Base-by-base conservation (phyloP, 2,797 vertebrate genomes). In the Hylomyscus alleni region DNA sequence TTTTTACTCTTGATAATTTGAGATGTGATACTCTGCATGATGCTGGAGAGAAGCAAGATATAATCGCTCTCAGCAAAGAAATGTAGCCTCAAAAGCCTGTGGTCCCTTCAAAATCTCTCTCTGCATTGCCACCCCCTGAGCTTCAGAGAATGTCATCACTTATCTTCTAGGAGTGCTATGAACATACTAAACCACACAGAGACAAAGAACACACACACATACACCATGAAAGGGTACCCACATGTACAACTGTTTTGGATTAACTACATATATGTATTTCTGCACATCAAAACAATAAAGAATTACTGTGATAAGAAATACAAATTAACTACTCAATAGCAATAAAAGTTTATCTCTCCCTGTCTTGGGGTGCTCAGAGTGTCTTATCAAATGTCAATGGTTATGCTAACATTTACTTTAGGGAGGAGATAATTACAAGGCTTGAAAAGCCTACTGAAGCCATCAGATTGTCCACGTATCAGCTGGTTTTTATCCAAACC, bases 341-440 rank as follows among this genome's bases (percentile, higher is more conserved):
- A 85, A 85, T 89, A 75, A 65, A 94, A 90, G 22, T 91, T 90
- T 72, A 89, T 94, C 82, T 69, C 6, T 44, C 58, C 85, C 90
- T 47, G 52, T 81, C 80, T 88, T 90, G 87, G 26, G 76, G 80
- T 90, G 47, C 72, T 85, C 44, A 86, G 88, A 85, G 62, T 37
- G 65, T 81, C 94, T 97, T 95, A 95, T 72, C 94, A 95, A 95
- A 97, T 97, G 94, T 84, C 94, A 95, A 40, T 20, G 91, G 95
- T 90, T 97, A 96, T 20, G 44, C 81, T 97, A 97, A 97, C 89
- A 93, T 97, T 97, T 97, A 97, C 89, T 97, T 95, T 85, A 88
- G 58, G 47, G 47, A 92, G 92, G 91, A 94, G 94, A 85, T 95
- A 90, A 97, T 97, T 91, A 93, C 90, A 95, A 89, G 77, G 84